Evolutionary conservation across 2,113 vertebrate species (phyloP).

Genomic region (Actinemys pallida): DNA sequence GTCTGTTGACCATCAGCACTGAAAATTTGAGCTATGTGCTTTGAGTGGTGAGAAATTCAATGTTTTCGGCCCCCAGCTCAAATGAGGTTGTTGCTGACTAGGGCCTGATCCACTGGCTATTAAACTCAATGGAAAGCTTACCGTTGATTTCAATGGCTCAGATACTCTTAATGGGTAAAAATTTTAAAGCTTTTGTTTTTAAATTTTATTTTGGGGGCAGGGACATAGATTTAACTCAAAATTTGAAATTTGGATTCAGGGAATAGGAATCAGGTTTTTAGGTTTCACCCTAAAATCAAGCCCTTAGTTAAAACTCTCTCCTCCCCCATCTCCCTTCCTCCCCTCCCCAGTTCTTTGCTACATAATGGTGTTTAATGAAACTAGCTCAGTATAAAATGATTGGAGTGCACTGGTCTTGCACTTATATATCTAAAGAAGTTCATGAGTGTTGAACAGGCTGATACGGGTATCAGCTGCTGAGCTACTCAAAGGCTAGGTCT

Average conservation of each 20-base stretch:
- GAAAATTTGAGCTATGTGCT: background rate
- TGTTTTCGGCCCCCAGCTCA: too few relatives aligned
- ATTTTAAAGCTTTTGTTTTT: background rate
- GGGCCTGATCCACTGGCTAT: background rate
- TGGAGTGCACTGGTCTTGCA: background rate
- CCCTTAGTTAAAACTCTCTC: background rate
- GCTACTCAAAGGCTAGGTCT: background rate
- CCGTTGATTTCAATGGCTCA: background rate
- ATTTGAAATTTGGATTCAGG: background rate
- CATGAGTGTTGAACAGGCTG: slow-evolving; percentile 9
- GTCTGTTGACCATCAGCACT: background rate
- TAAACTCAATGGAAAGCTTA: background rate
- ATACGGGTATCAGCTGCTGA: background rate
- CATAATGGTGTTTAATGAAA: background rate
- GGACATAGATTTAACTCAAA: background rate
- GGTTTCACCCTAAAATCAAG: background rate
- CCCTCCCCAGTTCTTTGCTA: background rate
- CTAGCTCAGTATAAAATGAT: background rate
- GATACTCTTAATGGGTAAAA: background rate
- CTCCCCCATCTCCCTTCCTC: background rate
- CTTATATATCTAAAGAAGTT: background rate
- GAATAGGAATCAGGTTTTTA: fast-evolving
- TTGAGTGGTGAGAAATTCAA: fast-evolving
- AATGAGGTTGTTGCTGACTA: background rate
- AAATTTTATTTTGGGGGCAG: background rate